Conservation (phyloP, 2,888 invertebrate species). For the Hirtodrosophila cameraria region DNA sequence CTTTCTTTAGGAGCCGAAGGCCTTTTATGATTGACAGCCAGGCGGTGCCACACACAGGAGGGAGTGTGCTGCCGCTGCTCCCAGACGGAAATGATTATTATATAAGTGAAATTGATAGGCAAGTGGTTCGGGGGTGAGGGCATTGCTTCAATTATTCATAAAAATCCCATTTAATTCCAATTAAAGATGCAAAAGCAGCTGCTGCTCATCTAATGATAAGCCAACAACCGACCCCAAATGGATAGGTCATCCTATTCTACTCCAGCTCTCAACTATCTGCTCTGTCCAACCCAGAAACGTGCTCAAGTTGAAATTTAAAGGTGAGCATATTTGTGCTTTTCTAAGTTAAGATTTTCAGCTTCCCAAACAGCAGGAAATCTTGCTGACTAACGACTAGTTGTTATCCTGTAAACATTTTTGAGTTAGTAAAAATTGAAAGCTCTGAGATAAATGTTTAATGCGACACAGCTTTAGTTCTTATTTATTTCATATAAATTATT, state of each 20-base stretch:
- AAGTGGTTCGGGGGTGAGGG: conserved; percentile 16
- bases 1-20: conserved; percentile 5
- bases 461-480: too few species aligned
- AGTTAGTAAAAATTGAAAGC: too few species aligned
- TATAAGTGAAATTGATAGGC: conserved; percentile 79
- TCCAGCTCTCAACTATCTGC: conserved; percentile 3
- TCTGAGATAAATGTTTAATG: too few species aligned
- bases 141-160: conserved; percentile 69
- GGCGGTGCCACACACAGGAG: conserved; percentile 6
- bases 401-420: not conserved
- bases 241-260: conserved; percentile 4
- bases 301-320: conserved; percentile 62
- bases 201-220: conserved; percentile 66
- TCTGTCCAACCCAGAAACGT: conserved; percentile 51
- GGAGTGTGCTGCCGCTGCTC: conserved; percentile 10
- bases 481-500: too few species aligned
- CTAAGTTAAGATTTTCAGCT: not conserved
- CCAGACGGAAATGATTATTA: conserved; percentile 76
- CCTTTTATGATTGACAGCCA: conserved; percentile 71
- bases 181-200: conserved; percentile 76
- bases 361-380: not conserved
- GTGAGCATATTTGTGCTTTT: conserved; percentile 13
- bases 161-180: conserved; percentile 71
- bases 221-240: conserved; percentile 36
- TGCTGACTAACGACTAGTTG: not conserved